Base-by-base conservation (phyloP, 2,888 invertebrate species). In the Apoda limacodes region DNA sequence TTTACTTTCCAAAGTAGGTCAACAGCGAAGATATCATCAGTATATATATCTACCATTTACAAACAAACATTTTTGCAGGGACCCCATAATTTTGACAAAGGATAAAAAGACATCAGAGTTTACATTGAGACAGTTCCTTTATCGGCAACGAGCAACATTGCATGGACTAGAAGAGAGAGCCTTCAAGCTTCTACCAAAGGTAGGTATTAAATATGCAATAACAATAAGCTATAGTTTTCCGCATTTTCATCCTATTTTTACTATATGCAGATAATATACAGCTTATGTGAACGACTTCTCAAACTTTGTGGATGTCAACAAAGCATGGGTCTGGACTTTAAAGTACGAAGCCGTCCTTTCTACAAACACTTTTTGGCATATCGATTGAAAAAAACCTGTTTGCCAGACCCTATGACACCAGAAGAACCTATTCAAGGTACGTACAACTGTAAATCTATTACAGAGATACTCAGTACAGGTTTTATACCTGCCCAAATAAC, bases 161-260 rank as follows among this genome's bases (percentile, higher is more conserved):
- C 93, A 93, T 52, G 93, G 93, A 1, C 83, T 88, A 39, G 92
- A 93, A 43, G 89, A 89, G 43, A 75, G 93, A 43, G 83, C 85
- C 7, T 86, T 92, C 40, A 87, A 85, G 56, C 82, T 87, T 58
- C 78, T 93, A 47, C 93, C 93, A 19, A 93, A 92, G 85, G 91
- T 91, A 68, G n/a, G n/a, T n/a, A n/a, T n/a, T n/a, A n/a, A n/a
- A n/a, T n/a, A n/a, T n/a, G n/a, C n/a, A n/a, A n/a, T n/a, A n/a
- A n/a, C n/a, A n/a, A n/a, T n/a, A n/a, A n/a, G 41, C 17, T 5
- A 9, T 13, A 9, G 28, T 22, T 17, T 13, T n/a, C 5, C 19
- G 9, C 5, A 24, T 31, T 9, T 17, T 11, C 14, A 7, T 13
- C 13, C 9, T 10, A 22, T 9, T 30, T 11, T 31, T 19, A 9